Evolutionary conservation across 2,888 invertebrate species (phyloP), one percentile per base, ranked within the genome.

Genomic region (Tinea trinotella): DNA sequence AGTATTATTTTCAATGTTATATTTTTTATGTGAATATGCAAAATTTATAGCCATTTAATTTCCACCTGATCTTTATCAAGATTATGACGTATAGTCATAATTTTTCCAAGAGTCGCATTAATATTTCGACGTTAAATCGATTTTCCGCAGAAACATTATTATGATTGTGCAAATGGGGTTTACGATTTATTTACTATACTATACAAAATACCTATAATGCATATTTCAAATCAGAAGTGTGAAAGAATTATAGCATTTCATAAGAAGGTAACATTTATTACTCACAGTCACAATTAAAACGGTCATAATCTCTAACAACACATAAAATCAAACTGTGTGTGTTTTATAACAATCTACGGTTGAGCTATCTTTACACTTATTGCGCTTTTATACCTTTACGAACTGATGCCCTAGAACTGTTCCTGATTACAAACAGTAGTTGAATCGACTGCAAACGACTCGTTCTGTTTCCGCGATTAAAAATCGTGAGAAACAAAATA

Each of bases 111-210:
- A 74, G 73, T 71, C 76, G 80, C 80, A 84, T 85, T 84, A 84
- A 84, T 82, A 83, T 84, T 80, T 77, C 76, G 79, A 83, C 82
- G 82, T 82, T 84, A 85, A 85, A 84, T 84, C 84, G 85, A 85
- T 85, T 85, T 85, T 82, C 83, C 71, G 71, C 77, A 82, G 81
- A 80, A 83, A 85, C 83, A 83, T 82, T 84, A 84, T 84, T 84
- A 84, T 81, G 84, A 84, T 85, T 85, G 82, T 81, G 85, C 81
- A 85, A 85, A 85, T 70, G 77, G 78, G 85, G 84, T 85, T 85
- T 85, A 85, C 84, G 84, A 81, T 83, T 83, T 85, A 84, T 84
- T 85, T 83, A 80, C 82, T 80, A 79, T 77, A 30, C 70, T 76
- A 74, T 72, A n/a, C n/a, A n/a, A n/a, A n/a, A n/a, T n/a, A n/a